These are phyloP conservation scores for Thamnophis elegans DNA, from an alignment of 2,797 vertebrate species.

Conservation along the genomic window DNA sequence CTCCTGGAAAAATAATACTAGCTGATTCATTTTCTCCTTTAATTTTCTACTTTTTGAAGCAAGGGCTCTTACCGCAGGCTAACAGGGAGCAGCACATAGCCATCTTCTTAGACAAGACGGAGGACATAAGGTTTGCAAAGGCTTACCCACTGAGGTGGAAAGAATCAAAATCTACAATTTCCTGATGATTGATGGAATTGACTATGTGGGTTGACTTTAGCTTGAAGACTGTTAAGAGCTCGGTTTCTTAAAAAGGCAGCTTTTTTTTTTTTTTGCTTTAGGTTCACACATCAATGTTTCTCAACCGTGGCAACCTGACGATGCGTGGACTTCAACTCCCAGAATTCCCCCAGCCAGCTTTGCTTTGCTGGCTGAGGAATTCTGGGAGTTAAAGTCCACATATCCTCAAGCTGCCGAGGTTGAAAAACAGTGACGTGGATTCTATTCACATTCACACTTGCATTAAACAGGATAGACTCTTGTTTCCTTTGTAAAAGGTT, in stretches of 20 bases:
- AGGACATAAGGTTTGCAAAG: neutral
- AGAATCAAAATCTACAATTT: neutral
- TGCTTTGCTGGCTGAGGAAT: neutral
- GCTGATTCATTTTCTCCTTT: neutral
- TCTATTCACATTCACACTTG: neutral
- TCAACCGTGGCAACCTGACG: neutral
- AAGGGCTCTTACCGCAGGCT: neutral
- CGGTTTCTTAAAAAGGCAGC: neutral
- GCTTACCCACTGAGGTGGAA: neutral
- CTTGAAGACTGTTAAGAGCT: neutral
- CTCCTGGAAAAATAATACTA: neutral
- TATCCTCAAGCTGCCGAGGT: neutral
- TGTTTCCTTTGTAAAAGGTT: neutral
- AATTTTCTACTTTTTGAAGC: neutral
- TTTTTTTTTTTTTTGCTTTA: neutral
- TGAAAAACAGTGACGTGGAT: neutral
- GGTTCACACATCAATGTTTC: neutral
- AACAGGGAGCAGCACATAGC: neutral
- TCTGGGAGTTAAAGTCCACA: neutral
- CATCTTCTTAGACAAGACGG: neutral
- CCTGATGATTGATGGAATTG: neutral
- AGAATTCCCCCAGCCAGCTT: neutral
- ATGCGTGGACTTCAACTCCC: neutral
- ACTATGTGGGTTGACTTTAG: neutral
- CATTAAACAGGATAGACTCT: neutral